Conservation (phyloP, 37 sponge, comb jelly and placozoan genomes). For the Halisarca cf. caerulea region DNA sequence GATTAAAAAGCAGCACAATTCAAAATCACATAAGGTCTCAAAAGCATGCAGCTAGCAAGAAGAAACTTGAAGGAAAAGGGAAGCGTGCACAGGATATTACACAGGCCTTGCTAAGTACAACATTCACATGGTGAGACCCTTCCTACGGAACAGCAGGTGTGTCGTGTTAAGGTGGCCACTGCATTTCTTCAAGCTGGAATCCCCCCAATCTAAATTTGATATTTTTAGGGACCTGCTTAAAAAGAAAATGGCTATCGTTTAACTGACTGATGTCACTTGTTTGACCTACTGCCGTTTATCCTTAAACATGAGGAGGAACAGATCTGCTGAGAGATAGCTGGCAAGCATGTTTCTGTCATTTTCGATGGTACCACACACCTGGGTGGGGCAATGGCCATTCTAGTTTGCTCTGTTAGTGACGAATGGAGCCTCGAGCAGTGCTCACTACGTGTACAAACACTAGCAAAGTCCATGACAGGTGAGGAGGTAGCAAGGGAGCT, state of each 20-base stretch:
- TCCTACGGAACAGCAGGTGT: conserved; percentile 48
- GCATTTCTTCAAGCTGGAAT: conserved; percentile 28
- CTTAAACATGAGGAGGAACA: conserved; percentile 27
- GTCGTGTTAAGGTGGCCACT: conserved; percentile 48
- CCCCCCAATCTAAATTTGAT: conserved; percentile 33
- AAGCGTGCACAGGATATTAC: conserved; percentile 30
- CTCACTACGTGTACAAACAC: conserved; percentile 6
- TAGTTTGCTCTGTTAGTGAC: conserved; percentile 1
- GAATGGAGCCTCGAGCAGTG: conserved; percentile 31
- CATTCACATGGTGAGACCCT: conserved; percentile 46
- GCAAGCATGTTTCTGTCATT: conserved; percentile 23
- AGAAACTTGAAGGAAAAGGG: not conserved
- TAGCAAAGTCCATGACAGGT: conserved; percentile 19
- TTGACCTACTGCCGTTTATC: conserved; percentile 44
- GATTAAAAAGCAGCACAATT: conserved; percentile 19
- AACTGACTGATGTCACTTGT: conserved; percentile 20
- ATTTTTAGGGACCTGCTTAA: conserved; percentile 28
- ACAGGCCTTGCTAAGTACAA: conserved; percentile 9
- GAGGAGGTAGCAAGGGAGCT: conserved; percentile 33
- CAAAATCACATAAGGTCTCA: conserved; percentile 26
- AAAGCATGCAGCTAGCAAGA: not conserved
- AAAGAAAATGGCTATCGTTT: conserved; percentile 46
- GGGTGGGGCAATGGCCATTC: conserved; percentile 52
- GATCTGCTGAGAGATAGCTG: conserved; percentile 11
- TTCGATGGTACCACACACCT: conserved; percentile 42